Conservation (phyloP, 92 coral and sea anemone genomes). For the Scolanthus callimorphus region DNA sequence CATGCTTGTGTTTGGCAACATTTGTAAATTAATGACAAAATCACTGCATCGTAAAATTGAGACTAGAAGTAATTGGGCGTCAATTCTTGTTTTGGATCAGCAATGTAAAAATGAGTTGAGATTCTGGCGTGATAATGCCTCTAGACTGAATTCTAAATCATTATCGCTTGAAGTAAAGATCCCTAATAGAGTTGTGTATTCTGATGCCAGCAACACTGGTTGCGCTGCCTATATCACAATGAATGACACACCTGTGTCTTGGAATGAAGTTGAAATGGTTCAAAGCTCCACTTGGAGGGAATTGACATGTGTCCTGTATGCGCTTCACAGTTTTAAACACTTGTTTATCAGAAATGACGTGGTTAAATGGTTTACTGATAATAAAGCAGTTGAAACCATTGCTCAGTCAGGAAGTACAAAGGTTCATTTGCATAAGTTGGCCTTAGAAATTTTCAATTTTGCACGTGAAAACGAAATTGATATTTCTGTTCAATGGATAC, state of each 20-base stretch:
- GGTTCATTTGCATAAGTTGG: slow-evolving; percentile 30
- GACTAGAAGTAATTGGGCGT: slow-evolving; percentile 25
- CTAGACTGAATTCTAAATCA: slow-evolving; percentile 19
- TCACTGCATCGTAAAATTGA: slow-evolving; percentile 26
- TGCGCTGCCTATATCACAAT: slow-evolving; percentile 46
- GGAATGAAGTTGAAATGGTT: slow-evolving; percentile 36
- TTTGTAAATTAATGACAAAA: slow-evolving; percentile 48
- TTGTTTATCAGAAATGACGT: slow-evolving; percentile 2
- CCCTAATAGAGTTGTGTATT: slow-evolving; percentile 34
- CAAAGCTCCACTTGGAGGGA: slow-evolving; percentile 64
- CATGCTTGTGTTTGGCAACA: slow-evolving; percentile 26
- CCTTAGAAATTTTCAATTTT: slow-evolving; percentile 28
- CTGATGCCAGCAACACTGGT: slow-evolving; percentile 51
- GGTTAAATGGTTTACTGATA: slow-evolving; percentile 46
- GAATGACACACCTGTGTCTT: slow-evolving; percentile 36
- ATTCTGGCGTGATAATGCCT: slow-evolving; percentile 36
- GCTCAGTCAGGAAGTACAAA: slow-evolving; percentile 43
- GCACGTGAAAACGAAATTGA: slow-evolving; percentile 17
- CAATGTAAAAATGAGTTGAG: slow-evolving; percentile 13
- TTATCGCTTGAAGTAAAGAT: background rate
- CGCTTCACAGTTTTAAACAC: slow-evolving; percentile 26
- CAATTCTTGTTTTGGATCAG: slow-evolving; percentile 13
- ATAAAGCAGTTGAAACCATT: slow-evolving; percentile 24
- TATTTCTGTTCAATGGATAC: slow-evolving; percentile 45
- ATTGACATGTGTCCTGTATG: slow-evolving; percentile 21